phyloP scores from a whole-genome alignment of 2,113 vertebrate genomes.

The Alethe diademata region DNA sequence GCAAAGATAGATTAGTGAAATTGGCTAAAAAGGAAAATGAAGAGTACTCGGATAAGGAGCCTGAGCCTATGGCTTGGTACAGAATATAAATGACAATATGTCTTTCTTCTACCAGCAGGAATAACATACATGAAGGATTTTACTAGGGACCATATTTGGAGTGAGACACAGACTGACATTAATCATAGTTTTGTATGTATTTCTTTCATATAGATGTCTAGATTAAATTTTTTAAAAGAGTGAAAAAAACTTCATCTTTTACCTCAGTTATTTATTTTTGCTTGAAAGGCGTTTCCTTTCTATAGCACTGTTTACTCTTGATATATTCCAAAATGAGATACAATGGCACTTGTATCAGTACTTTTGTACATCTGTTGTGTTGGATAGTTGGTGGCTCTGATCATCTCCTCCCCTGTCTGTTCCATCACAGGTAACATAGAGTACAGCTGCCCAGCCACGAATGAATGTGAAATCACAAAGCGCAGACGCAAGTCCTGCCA shows the following conservation, averaged over 20 bases:
- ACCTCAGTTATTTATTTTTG: background rate
- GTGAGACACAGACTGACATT: background rate
- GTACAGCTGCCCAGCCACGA: slow-evolving; percentile 98
- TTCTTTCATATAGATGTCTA: background rate
- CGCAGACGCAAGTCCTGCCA: slow-evolving; percentile 99
- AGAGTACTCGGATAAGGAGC: background rate
- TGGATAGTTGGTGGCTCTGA: background rate
- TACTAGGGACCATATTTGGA: background rate
- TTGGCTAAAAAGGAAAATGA: background rate
- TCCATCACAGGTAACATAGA: slow-evolving; percentile 92
- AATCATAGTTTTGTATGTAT: background rate
- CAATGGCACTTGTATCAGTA: background rate
- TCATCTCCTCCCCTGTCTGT: slow-evolving; percentile 49
- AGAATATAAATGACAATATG: background rate
- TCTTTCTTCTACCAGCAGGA: background rate
- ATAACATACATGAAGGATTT: background rate
- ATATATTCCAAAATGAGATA: background rate
- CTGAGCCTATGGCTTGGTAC: background rate
- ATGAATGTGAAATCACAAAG: slow-evolving; percentile 99
- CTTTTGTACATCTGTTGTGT: background rate
- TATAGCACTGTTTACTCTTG: background rate
- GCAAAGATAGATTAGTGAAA: background rate
- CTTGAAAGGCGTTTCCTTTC: background rate
- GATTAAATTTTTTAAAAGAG: background rate
- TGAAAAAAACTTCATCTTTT: background rate